A percentile compares a stretch with the other conserved stretches of the same genome.
Conservation (phyloP, 2,888 invertebrate genomes). For the Helleia helle region DNA sequence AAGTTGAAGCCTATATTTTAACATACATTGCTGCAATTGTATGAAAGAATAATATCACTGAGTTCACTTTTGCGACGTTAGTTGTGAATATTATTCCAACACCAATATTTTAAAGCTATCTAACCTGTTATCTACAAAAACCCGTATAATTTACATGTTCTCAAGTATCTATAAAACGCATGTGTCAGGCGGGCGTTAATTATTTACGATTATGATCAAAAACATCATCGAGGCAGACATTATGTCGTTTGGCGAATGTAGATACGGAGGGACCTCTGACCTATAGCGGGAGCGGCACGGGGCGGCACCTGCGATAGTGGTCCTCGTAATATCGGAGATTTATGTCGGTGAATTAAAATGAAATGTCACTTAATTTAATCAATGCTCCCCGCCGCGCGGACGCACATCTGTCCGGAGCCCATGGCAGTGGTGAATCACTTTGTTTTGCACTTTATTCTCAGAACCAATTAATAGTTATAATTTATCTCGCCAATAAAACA, state of each 20-base stretch:
- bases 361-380: conserved; percentile 68
- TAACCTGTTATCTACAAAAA: not conserved
- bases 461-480: conserved; percentile 64
- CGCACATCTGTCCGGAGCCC: conserved; percentile 38
- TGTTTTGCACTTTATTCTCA: conserved; percentile 66
- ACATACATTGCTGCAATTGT: no score
- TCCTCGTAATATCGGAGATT: conserved; percentile 54
- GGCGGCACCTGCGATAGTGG: conserved; percentile 36
- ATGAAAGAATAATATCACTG: no score
- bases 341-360: conserved; percentile 57
- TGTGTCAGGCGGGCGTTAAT: conserved; percentile 14
- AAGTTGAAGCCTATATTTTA: no score
- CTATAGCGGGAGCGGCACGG: conserved; percentile 31
- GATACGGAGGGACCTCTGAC: conserved; percentile 39
- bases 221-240: conserved; percentile 30
- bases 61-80: not conserved
- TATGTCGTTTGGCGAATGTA: conserved; percentile 39
- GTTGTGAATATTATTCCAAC: not conserved
- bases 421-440: conserved; percentile 58
- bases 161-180: conserved; percentile 6
- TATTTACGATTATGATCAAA: conserved; percentile 17
- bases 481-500: conserved; percentile 65
- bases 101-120: not conserved
- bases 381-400: conserved; percentile 51
- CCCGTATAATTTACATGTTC: conserved; percentile 3